These are phyloP conservation scores for Turnix velox DNA, from an alignment of 2,113 vertebrate species.

Conservation along the genomic window DNA sequence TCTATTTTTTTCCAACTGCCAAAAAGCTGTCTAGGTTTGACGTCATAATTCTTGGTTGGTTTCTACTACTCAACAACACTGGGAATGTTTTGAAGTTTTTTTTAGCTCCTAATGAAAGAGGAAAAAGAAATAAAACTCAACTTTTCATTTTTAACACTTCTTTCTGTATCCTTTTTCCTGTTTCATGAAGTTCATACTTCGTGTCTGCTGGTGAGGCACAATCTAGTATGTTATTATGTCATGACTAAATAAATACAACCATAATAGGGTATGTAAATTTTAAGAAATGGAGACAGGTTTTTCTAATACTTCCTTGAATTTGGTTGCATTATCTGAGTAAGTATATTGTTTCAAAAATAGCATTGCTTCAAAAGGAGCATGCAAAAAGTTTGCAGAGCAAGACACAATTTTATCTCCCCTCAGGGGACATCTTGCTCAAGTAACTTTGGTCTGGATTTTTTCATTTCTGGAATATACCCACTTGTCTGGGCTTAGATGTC, in stretches of 20 bases:
- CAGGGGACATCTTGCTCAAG: not conserved
- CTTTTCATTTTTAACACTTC: too few species aligned
- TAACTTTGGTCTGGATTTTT: not conserved
- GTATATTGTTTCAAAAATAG: not conserved
- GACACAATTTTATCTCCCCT: not conserved
- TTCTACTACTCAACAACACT: too few species aligned
- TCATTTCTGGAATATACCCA: not conserved
- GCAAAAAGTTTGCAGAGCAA: not conserved
- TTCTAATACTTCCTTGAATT: not conserved
- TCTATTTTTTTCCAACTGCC: too few species aligned
- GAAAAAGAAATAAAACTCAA: too few species aligned
- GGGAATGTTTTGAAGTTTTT: too few species aligned
- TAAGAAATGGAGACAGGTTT: not conserved
- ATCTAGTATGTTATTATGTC: too few species aligned
- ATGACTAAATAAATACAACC: not conserved
- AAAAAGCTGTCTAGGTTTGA: too few species aligned
- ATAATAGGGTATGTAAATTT: not conserved
- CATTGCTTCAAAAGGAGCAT: not conserved
- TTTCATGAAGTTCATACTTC: too few species aligned
- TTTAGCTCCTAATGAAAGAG: too few species aligned
- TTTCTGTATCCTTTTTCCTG: too few species aligned
- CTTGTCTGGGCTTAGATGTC: not conserved
- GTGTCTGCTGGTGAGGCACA: too few species aligned
- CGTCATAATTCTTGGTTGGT: too few species aligned
- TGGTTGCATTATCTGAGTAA: not conserved